Evolutionary conservation across 2,113 vertebrate genomes (phyloP).

Genomic region (Lates calcarifer): DNA sequence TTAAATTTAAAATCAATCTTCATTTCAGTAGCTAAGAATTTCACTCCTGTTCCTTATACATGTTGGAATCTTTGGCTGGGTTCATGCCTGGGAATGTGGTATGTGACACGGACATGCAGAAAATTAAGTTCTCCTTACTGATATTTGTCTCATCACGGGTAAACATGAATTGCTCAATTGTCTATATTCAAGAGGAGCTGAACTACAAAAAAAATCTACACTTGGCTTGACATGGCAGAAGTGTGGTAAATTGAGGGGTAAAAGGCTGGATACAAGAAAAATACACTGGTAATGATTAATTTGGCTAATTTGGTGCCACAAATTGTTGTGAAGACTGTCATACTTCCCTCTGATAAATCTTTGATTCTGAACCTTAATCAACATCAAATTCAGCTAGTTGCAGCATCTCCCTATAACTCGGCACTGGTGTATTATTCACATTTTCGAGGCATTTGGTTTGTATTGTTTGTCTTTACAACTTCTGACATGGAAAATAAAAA

Average conservation of each 20-base stretch:
- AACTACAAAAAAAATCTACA: not conserved
- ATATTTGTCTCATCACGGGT: not conserved
- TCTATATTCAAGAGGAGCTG: not conserved
- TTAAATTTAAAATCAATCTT: not conserved
- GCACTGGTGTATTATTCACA: slow-evolving; percentile 32
- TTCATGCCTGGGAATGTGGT: not conserved
- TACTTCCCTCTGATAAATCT: not conserved
- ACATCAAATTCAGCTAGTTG: slow-evolving; percentile 2
- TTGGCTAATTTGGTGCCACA: not conserved
- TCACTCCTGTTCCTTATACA: not conserved
- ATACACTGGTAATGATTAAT: not conserved
- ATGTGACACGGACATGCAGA: not conserved
- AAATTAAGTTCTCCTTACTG: not conserved
- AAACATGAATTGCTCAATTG: not conserved
- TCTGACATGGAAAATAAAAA: slow-evolving; percentile 79
- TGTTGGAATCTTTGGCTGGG: not conserved
- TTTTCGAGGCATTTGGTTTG: slow-evolving; percentile 48
- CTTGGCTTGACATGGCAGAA: not conserved
- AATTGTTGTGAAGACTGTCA: not conserved
- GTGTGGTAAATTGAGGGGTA: not conserved
- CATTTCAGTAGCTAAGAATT: not conserved
- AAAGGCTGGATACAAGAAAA: not conserved
- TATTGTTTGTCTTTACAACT: slow-evolving; percentile 66
- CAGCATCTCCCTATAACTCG: slow-evolving; percentile 29
- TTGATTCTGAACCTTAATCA: not conserved